These are phyloP conservation scores for Pseudopleuronectes americanus DNA, from an alignment of 2,797 vertebrate species.

Conservation along the genomic window DNA sequence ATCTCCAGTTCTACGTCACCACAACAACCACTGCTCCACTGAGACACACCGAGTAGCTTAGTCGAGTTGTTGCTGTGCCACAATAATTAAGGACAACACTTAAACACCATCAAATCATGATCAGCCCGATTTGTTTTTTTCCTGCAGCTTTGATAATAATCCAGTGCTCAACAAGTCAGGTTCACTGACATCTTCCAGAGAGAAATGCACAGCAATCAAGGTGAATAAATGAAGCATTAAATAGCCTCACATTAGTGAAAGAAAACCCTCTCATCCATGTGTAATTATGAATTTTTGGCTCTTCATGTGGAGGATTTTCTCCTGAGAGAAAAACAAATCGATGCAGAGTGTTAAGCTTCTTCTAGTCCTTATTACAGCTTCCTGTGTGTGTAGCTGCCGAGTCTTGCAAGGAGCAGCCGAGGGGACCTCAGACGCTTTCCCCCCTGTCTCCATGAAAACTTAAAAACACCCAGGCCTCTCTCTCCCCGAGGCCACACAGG, in stretches of 20 bases:
- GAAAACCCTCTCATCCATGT: constrained; percentile 48
- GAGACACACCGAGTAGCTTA: no score
- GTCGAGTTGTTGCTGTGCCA: background rate
- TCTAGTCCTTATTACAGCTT: constrained; percentile 74
- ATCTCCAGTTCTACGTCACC: background rate
- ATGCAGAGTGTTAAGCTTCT: constrained; percentile 41
- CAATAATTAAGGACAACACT: constrained; percentile 27
- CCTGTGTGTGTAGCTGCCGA: constrained; percentile 52
- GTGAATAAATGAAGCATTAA: constrained; percentile 70
- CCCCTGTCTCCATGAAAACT: background rate
- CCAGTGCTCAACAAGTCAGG: constrained; percentile 16
- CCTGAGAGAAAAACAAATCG: constrained; percentile 16
- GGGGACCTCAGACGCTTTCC: constrained; percentile 28
- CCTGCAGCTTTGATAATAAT: constrained; percentile 25
- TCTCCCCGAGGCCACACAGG: constrained; percentile 42
- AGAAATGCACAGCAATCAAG: constrained; percentile 52
- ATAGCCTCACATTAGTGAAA: constrained; percentile 55
- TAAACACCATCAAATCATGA: constrained; percentile 2
- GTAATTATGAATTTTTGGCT: constrained; percentile 70
- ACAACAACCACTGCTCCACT: background rate
- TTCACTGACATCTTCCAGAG: constrained; percentile 43
- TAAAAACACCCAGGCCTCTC: constrained; percentile 30
- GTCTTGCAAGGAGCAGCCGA: constrained; percentile 42
- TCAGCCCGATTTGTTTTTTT: constrained; percentile 15
- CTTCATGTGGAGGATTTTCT: constrained; percentile 59